Percentiles rank a stretch among this genome's conserved stretches.
These are phyloP conservation scores for Morbakka virulenta DNA, from an alignment of 30 jellyfish, hydroid and myxozoan genomes.

Conservation along the genomic window DNA sequence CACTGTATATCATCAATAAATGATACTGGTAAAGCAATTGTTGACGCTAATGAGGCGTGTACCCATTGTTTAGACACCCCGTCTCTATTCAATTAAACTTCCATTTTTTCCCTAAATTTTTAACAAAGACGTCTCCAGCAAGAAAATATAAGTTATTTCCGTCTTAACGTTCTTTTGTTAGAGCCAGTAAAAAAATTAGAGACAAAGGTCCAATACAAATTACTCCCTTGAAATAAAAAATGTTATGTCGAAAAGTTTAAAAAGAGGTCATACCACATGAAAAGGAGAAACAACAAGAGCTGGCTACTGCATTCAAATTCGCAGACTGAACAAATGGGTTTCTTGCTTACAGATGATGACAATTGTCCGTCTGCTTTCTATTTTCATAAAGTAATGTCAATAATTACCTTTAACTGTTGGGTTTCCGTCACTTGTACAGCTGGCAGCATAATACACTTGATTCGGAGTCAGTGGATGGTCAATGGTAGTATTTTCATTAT, in stretches of 20 bases:
- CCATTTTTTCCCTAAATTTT: too few relatives aligned
- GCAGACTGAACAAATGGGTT: not conserved
- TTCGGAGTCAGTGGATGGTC: not conserved
- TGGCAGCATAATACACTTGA: constrained; percentile 9
- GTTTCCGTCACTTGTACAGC: constrained; percentile 46
- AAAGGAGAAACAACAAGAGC: not conserved
- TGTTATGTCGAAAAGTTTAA: not conserved
- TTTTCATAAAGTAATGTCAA: not conserved
- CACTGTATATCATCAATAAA: too few relatives aligned
- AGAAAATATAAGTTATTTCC: too few relatives aligned
- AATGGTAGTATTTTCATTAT: constrained; percentile 20
- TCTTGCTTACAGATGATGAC: too few relatives aligned
- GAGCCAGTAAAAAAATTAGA: too few relatives aligned
- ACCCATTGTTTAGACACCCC: too few relatives aligned
- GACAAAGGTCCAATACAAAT: too few relatives aligned
- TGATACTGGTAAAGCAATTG: too few relatives aligned
- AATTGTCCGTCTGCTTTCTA: not conserved
- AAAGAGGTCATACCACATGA: not conserved
- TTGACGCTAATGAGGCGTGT: too few relatives aligned
- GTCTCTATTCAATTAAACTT: too few relatives aligned
- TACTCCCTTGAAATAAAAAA: constrained; percentile 33
- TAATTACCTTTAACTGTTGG: constrained; percentile 49
- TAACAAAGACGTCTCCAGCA: too few relatives aligned
- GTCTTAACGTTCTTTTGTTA: too few relatives aligned
- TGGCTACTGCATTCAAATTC: not conserved